Evolutionary conservation across 2,888 invertebrate species (phyloP), one percentile per base, ranked within the genome.

Genomic region (Drosophila kambysellisi): DNA sequence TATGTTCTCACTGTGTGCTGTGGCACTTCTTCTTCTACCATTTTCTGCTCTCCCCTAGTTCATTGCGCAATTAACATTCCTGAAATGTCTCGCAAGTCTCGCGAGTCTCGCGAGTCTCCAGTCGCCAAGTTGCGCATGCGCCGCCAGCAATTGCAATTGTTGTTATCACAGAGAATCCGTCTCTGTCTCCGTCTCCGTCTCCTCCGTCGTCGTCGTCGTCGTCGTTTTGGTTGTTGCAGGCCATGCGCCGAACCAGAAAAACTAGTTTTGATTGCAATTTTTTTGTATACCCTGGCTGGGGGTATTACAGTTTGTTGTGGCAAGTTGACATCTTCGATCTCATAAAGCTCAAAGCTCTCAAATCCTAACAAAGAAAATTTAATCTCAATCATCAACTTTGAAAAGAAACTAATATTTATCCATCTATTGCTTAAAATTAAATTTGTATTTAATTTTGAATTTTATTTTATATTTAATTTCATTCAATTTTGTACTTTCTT

Each of bases 161-260:
- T 89, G 89, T 86, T 84, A 89, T 87, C 89, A 85, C 58, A 43
- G 74, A 30, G 48, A 43, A 57, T 46, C 46, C 46, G 25, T 46
- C 46, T 46, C 15, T 15, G 46, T 25, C 46, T 12, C 4, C 1
- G 37, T 56, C 50, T 25, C 25, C 52, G 20, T 15, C 33, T 20
- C 6, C n/a, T 3, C 3, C 51, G 25, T 8, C 51, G 25, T 25
- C n/a, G 39, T 0, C 15, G 17, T 29, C 25, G 48, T 1, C n/a
- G 35, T 54, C 17, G 54, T 54, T 54, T 17, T 29, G 9, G 15
- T 50, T 52, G 39, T 63, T 53, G 43, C 57, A 66, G 74, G 62
- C 74, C 82, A 63, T 81, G 86, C 76, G 88, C 86, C 83, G 86
- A 89, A 89, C 89, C 91, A 78, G 89, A 89, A 89, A 88, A 89